These are phyloP conservation scores for Falco peregrinus DNA, from an alignment of 2,797 vertebrate genomes.

Conservation along the genomic window DNA sequence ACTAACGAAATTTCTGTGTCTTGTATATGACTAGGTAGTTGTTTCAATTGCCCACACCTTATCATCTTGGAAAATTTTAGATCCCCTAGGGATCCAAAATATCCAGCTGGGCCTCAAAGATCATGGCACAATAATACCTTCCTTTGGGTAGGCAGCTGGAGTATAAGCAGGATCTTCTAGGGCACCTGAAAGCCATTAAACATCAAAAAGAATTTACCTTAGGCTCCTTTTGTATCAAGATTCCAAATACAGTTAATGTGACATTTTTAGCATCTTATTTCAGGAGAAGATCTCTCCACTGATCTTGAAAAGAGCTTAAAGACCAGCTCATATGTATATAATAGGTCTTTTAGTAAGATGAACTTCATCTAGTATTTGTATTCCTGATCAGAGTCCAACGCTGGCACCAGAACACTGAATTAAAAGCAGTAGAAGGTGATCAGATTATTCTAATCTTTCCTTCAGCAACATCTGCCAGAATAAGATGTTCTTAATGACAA, in stretches of 20 bases:
- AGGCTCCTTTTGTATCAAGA: neutral
- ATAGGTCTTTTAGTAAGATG: neutral
- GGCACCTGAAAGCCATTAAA: neutral
- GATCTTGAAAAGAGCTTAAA: neutral
- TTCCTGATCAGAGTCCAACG: neutral
- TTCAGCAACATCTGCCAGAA: neutral
- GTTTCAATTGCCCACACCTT: neutral
- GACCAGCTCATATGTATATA: neutral
- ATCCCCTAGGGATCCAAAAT: neutral
- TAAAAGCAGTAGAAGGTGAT: neutral
- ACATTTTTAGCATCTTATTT: neutral
- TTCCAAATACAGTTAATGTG: neutral
- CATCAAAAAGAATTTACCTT: neutral
- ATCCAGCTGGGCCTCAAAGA: neutral
- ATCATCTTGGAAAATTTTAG: neutral
- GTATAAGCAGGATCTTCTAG: neutral
- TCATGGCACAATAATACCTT: neutral
- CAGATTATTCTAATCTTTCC: neutral
- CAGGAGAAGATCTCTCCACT: neutral
- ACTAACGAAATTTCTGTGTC: neutral
- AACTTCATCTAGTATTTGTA: neutral
- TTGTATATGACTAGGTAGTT: neutral
- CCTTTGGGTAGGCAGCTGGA: neutral
- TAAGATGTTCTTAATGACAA: neutral
- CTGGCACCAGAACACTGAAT: neutral